phyloP scores from a whole-genome alignment of 2,888 invertebrate species.

The Spodoptera exigua region DNA sequence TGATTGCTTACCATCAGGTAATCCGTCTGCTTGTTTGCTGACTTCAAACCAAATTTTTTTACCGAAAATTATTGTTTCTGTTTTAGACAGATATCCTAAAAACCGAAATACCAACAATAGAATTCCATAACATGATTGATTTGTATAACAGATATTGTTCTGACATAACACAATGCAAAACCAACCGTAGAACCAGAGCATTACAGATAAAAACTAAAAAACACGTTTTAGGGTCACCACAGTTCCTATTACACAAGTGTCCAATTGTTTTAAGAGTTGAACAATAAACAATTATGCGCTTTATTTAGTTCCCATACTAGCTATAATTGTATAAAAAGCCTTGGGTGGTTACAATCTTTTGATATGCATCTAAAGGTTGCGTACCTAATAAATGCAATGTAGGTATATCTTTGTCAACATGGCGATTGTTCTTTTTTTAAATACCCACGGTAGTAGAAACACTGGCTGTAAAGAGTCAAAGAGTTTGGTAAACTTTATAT shows the following conservation, averaged over 20 bases:
- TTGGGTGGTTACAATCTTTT: slow-evolving; percentile 75
- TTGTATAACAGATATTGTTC: neutral
- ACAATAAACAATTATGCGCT: slow-evolving; percentile 81
- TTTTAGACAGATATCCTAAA: too few relatives aligned
- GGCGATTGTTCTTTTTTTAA: slow-evolving; percentile 48
- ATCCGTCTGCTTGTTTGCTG: too few relatives aligned
- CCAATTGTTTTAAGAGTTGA: slow-evolving; percentile 68
- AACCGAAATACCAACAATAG: too few relatives aligned
- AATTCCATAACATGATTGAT: too few relatives aligned
- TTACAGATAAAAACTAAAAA: slow-evolving; percentile 42
- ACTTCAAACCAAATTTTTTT: too few relatives aligned
- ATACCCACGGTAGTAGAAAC: slow-evolving; percentile 48
- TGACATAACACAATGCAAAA: slow-evolving; percentile 30
- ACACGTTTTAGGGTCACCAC: slow-evolving; percentile 50
- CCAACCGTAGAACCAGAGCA: slow-evolving; percentile 10
- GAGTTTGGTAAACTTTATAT: slow-evolving; percentile 34
- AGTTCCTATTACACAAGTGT: slow-evolving; percentile 71
- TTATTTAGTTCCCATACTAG: slow-evolving; percentile 75
- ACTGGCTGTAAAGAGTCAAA: slow-evolving; percentile 8
- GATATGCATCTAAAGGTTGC: slow-evolving; percentile 84
- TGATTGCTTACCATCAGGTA: too few relatives aligned
- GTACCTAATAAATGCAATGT: slow-evolving; percentile 62
- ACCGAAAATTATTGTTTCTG: too few relatives aligned
- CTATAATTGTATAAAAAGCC: slow-evolving; percentile 79
- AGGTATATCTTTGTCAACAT: slow-evolving; percentile 54